Base-by-base conservation (phyloP, 37 sponge, comb jelly and placozoan genomes). In the Diacarnus erythraeanus region DNA sequence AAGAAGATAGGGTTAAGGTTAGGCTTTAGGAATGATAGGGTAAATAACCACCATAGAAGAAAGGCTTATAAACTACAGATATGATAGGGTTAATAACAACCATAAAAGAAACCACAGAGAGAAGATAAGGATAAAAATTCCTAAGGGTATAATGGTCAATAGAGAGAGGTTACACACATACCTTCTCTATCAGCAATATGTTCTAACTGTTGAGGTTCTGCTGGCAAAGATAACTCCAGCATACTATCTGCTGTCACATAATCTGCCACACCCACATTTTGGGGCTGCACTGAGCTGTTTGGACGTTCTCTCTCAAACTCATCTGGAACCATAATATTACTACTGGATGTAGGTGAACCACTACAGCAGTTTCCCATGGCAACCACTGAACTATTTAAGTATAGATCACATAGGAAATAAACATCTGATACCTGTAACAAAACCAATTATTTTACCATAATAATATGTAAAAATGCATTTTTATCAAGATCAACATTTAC, bases 111-210 rank as follows among this genome's bases (percentile, higher is more conserved):
- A n/a, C n/a, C n/a, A n/a, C n/a, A n/a, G n/a, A n/a, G n/a, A n/a
- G n/a, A n/a, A n/a, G n/a, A n/a, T n/a, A n/a, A n/a, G n/a, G n/a
- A n/a, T n/a, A n/a, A n/a, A n/a, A n/a, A n/a, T n/a, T n/a, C n/a
- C n/a, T n/a, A n/a, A n/a, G n/a, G n/a, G n/a, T n/a, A n/a, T n/a
- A n/a, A n/a, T n/a, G n/a, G n/a, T n/a, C n/a, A n/a, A n/a, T n/a
- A n/a, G n/a, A n/a, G n/a, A n/a, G n/a, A n/a, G n/a, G n/a, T n/a
- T n/a, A n/a, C n/a, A n/a, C n/a, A n/a, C n/a, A n/a, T 8, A 91
- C 95, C 95, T 94, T 94, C 95, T 75, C 95, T 82, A 38, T 94
- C 95, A 34, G 90, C 82, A 59, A 94, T 94, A 68, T 94, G 95
- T 38, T 81, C 88, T 77, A 81, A 35, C 29, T 77, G 77, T 22